phyloP scores from a whole-genome alignment of 2,113 vertebrate species.

The Daubentonia madagascariensis region DNA sequence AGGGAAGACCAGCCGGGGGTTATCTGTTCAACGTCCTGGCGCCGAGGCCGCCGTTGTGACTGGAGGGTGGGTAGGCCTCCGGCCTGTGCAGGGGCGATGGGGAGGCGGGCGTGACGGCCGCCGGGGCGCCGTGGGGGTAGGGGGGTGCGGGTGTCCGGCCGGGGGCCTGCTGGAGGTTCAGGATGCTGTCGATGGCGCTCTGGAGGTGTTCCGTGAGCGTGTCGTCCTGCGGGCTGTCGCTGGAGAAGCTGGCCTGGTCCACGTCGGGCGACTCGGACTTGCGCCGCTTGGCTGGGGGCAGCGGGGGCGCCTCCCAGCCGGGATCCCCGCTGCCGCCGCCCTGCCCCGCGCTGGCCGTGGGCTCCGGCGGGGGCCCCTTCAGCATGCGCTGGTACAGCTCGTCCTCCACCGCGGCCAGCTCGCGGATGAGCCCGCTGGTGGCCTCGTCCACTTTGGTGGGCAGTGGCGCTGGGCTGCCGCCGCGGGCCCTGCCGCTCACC shows the following conservation, averaged over 20 bases:
- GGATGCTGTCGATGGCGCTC: slow-evolving; percentile 97
- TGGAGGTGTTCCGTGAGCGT: slow-evolving; percentile 94
- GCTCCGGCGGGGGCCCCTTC: slow-evolving; percentile 75
- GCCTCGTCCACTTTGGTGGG: slow-evolving; percentile 71
- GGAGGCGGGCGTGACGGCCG: slow-evolving; percentile 83
- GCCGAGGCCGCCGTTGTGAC: slow-evolving; percentile 92
- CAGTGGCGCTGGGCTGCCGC: not conserved
- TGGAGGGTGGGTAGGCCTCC: slow-evolving; percentile 82
- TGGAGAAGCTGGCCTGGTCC: slow-evolving; percentile 97
- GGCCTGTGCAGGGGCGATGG: slow-evolving; percentile 86
- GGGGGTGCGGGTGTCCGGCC: slow-evolving; percentile 68
- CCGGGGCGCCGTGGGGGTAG: slow-evolving; percentile 66
- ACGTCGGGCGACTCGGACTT: slow-evolving; percentile 92
- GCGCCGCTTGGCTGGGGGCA: slow-evolving; percentile 89
- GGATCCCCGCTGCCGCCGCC: slow-evolving; percentile 51
- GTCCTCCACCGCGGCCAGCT: slow-evolving; percentile 88
- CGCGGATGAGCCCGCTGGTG: slow-evolving; percentile 82
- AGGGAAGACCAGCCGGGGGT: slow-evolving; percentile 78
- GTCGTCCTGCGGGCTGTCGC: slow-evolving; percentile 94
- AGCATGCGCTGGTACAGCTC: slow-evolving; percentile 88
- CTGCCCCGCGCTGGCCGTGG: not conserved
- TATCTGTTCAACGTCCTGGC: slow-evolving; percentile 97
- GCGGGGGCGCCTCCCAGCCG: slow-evolving; percentile 72
- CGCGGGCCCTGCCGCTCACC: not conserved
- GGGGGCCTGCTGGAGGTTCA: slow-evolving; percentile 92